These are phyloP conservation scores for Drosophila nigricruria DNA, from an alignment of 2,888 invertebrate genomes.

Conservation along the genomic window DNA sequence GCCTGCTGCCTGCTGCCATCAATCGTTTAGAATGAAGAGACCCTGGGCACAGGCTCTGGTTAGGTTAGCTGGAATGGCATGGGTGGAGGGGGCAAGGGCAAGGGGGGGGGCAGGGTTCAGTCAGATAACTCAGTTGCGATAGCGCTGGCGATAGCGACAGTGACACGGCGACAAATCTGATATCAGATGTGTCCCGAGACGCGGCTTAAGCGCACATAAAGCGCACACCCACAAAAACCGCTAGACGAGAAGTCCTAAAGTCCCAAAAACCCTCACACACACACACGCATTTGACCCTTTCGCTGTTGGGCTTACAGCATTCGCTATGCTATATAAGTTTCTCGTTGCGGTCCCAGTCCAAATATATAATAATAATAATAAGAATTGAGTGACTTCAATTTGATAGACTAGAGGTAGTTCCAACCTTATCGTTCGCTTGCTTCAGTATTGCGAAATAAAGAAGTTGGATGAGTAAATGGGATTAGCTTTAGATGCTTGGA, in stretches of 20 bases:
- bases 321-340: constrained; percentile 53
- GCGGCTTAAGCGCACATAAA: constrained; percentile 68
- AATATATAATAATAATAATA: constrained; percentile 20
- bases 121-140: constrained; percentile 25
- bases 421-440: background rate
- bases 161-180: constrained; percentile 68
- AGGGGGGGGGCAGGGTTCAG: background rate
- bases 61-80: background rate
- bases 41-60: constrained; percentile 36
- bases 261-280: background rate
- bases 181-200: constrained; percentile 75
- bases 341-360: constrained; percentile 44
- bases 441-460: background rate
- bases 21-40: constrained; percentile 71
- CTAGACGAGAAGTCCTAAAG: constrained; percentile 8
- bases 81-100: background rate
- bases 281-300: constrained; percentile 37
- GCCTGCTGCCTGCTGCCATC: constrained; percentile 60
- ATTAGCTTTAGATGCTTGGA: background rate
- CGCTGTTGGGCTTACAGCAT: constrained; percentile 31
- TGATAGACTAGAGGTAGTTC: background rate
- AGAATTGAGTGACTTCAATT: constrained; percentile 14
- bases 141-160: constrained; percentile 53
- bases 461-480: background rate
- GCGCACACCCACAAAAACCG: constrained; percentile 55